These are phyloP conservation scores for Eupleurogrammus muticus DNA, from an alignment of 2,797 vertebrate species.

Conservation along the genomic window DNA sequence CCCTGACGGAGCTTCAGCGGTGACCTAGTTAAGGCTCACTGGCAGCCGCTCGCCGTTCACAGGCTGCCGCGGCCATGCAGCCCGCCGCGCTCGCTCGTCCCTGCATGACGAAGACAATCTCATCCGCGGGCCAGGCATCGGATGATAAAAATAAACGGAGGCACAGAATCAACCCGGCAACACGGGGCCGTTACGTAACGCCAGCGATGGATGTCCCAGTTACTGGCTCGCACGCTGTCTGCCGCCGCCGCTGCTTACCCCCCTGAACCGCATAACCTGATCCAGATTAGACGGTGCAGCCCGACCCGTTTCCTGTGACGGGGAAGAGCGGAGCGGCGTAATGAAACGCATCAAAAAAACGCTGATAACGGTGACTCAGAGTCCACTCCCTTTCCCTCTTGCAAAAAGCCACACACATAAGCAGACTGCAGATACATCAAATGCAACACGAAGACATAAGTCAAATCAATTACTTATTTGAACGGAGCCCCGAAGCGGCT, in stretches of 20 bases:
- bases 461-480: constrained; percentile 3
- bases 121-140: constrained; percentile 61
- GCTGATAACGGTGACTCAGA: constrained; percentile 23
- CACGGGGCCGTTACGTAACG: constrained; percentile 74
- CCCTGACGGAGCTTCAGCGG: constrained; percentile 45
- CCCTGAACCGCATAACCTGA: constrained; percentile 36
- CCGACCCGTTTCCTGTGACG: constrained; percentile 8
- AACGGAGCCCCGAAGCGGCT: constrained; percentile 25
- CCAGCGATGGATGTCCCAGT: constrained; percentile 72
- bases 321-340: neutral
- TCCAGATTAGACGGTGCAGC: constrained; percentile 51
- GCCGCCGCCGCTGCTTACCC: too few relatives aligned
- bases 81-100: constrained; percentile 56
- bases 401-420: neutral
- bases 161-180: constrained; percentile 74
- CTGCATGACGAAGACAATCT: constrained; percentile 65
- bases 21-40: constrained; percentile 77
- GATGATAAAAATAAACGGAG: constrained; percentile 81
- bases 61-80: constrained; percentile 48
- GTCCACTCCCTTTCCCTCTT: constrained; percentile 10
- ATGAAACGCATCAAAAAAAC: constrained; percentile 22
- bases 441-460: constrained; percentile 21
- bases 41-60: constrained; percentile 60
- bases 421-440: constrained; percentile 8
- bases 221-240: constrained; percentile 30